These are phyloP conservation scores for Thalpophila matura DNA, from an alignment of 2,888 invertebrate genomes.

Conservation along the genomic window DNA sequence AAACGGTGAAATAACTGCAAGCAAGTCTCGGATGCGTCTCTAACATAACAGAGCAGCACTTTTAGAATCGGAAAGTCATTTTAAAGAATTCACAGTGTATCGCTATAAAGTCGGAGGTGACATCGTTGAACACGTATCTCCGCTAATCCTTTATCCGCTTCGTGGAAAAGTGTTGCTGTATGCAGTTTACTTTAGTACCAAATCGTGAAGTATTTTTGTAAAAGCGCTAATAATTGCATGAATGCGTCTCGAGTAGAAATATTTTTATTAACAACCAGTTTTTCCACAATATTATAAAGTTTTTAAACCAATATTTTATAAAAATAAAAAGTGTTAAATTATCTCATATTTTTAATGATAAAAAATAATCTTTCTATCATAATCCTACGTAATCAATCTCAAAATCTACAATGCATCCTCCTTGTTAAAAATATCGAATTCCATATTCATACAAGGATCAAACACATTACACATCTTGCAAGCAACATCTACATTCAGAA, in stretches of 20 bases:
- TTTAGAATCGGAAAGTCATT: slow-evolving; percentile 63
- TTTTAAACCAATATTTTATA: no score
- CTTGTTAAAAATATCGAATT: background rate
- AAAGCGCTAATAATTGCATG: no score
- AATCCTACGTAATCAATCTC: no score
- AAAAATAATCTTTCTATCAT: no score
- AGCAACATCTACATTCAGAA: slow-evolving; percentile 37
- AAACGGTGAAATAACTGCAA: slow-evolving; percentile 34
- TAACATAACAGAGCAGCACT: slow-evolving; percentile 53
- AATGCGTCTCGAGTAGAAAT: no score
- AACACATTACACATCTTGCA: slow-evolving; percentile 13
- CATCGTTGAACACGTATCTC: slow-evolving; percentile 78
- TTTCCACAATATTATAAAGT: no score
- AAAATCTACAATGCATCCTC: background rate
- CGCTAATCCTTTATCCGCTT: slow-evolving; percentile 78
- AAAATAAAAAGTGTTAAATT: no score
- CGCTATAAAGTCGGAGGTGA: slow-evolving; percentile 78
- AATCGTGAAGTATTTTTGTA: background rate
- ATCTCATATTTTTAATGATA: no score
- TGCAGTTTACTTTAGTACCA: slow-evolving; percentile 17
- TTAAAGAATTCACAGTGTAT: slow-evolving; percentile 71
- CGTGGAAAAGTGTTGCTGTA: slow-evolving; percentile 46
- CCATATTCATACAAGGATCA: slow-evolving; percentile 14
- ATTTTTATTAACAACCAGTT: no score
- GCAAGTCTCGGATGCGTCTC: slow-evolving; percentile 28